Evolutionary conservation across 2,888 invertebrate species (phyloP), one percentile per base, ranked within the genome.

Genomic region (Macaria liturata): DNA sequence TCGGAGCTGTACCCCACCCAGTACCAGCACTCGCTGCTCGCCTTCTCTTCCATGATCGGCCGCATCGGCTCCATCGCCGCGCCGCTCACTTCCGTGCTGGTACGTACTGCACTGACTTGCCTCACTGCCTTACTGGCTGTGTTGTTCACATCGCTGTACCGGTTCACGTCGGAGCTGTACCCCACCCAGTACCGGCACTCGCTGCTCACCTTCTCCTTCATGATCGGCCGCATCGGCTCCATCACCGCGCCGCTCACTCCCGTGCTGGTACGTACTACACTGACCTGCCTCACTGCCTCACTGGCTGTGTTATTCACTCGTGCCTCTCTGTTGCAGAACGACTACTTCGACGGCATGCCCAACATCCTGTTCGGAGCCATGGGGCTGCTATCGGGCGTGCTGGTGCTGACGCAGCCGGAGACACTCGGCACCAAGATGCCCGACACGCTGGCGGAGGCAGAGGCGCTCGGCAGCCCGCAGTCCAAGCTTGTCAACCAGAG

Each of bases 1-100:
- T 93, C 95, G 4, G 95, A 95, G 84, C 90, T 95, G 72, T 95
- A 95, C 77, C 95, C 95, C 3, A 95, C 95, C 30, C 93, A 93
- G 73, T 90, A 94, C 63, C 89, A 95, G 0, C 95, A 95, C 80
- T 94, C 93, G 46, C 83, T 95, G 61, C 90, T 95, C 37, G 94
- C 94, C 3, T 92, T 94, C 68, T 95, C 95, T 67, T 95, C 95
- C 9, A 95, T 95, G 95, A 90, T 95, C 56, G 95, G 95, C 0
- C 89, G 95, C 30, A 82, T 95, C 37, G 95, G 95, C 0, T 94
- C 95, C 6, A 95, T 95, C 84, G 81, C 94, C 44, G 95, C 95
- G 0, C 95, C 95, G 0, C 94, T 95, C 66, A 94, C 95, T 0
- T 94, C 94, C 3, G 87, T 94, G 9, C 76, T 95, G 79, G 94